Conservation (phyloP, 2,797 vertebrate species). For the Poeciliopsis presidionis region DNA sequence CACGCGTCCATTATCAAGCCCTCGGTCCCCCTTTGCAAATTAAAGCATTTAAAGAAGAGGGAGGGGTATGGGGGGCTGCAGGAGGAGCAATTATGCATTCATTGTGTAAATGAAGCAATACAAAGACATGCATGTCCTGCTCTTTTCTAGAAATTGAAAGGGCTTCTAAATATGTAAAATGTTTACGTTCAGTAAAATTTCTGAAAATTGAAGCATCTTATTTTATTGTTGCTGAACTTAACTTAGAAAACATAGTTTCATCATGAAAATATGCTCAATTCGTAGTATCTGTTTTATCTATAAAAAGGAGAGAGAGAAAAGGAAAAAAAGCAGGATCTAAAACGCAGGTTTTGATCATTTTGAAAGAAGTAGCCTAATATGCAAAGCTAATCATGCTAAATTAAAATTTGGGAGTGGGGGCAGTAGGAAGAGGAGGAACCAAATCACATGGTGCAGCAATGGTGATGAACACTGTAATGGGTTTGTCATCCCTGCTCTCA, state of each 20-base stretch:
- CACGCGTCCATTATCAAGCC: conserved; percentile 92
- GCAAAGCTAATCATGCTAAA: conserved; percentile 99
- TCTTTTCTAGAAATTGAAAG: conserved; percentile 63
- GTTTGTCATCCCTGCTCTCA: conserved; percentile 87
- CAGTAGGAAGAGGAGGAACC: conserved; percentile 74
- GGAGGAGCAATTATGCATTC: conserved; percentile 86
- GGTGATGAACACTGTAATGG: conserved; percentile 94
- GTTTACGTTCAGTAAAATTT: conserved; percentile 65
- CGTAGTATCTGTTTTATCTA: conserved; percentile 13
- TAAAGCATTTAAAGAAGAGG: conserved; percentile 86
- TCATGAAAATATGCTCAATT: conserved; percentile 20
- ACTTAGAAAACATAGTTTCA: neutral
- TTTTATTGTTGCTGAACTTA: conserved; percentile 12
- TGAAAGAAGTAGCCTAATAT: conserved; percentile 95
- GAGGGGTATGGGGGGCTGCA: conserved; percentile 74
- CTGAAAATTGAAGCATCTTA: conserved; percentile 69
- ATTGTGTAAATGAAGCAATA: conserved; percentile 94
- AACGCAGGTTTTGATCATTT: conserved; percentile 85
- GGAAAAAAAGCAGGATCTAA: conserved; percentile 81
- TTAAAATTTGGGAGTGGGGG: conserved; percentile 91
- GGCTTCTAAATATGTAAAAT: conserved; percentile 75
- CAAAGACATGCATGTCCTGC: conserved; percentile 84
- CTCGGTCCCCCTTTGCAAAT: conserved; percentile 96
- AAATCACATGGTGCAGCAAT: conserved; percentile 89
- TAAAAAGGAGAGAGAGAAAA: neutral